Evolutionary conservation across 2,888 invertebrate species (phyloP).

Genomic region (Cyrtodaria siliqua): DNA sequence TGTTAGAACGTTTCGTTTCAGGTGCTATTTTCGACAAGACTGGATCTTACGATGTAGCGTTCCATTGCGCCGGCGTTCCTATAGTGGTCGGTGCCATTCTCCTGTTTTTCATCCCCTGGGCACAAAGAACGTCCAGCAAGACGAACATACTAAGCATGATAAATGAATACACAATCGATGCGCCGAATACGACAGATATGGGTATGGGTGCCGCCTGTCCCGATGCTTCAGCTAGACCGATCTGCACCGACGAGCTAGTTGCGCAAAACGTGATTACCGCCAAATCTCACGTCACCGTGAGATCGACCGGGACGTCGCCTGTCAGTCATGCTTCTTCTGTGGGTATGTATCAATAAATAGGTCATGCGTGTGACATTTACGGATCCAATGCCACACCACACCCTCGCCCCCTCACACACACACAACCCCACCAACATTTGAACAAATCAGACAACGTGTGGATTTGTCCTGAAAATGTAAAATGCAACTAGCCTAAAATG

Average conservation of each 20-base stretch:
- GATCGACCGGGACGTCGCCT: constrained; percentile 2
- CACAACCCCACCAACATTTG: too few species aligned
- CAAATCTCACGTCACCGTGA: neutral
- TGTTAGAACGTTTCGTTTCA: too few species aligned
- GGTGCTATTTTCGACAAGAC: constrained; percentile 77
- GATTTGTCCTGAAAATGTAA: too few species aligned
- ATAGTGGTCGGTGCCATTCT: constrained; percentile 73
- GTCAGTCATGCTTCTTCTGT: neutral
- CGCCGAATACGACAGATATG: constrained; percentile 38
- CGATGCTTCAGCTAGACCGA: constrained; percentile 5
- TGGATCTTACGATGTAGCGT: constrained; percentile 78
- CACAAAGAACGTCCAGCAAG: constrained; percentile 71
- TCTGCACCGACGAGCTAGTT: neutral
- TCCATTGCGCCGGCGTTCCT: constrained; percentile 78
- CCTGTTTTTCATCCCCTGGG: constrained; percentile 80
- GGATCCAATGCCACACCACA: too few species aligned
- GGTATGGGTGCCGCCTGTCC: neutral
- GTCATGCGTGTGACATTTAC: too few species aligned
- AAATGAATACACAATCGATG: constrained; percentile 47
- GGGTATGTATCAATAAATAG: neutral
- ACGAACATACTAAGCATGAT: constrained; percentile 60
- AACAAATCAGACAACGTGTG: too few species aligned
- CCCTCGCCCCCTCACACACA: too few species aligned
- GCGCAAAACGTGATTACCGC: neutral
- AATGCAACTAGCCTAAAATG: too few species aligned